Percentiles rank a stretch among this genome's conserved stretches.
Conservation (phyloP, 2,113 vertebrate species). For the Cardinalis cardinalis region DNA sequence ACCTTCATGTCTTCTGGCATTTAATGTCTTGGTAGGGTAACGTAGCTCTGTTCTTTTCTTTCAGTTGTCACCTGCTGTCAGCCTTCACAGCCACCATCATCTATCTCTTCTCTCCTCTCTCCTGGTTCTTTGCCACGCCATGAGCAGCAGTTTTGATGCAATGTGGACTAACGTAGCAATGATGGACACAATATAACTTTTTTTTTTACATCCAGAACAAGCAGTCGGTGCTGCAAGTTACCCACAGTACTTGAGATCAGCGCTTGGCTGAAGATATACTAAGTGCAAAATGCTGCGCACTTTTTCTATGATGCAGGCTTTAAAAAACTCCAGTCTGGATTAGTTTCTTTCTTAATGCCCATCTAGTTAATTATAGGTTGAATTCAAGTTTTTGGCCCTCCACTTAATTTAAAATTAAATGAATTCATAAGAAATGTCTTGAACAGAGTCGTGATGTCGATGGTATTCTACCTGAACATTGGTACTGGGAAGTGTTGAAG, state of each 20-base stretch:
- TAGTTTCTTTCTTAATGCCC: background rate
- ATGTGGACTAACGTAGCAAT: background rate
- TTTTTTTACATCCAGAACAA: background rate
- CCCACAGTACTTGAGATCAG: background rate
- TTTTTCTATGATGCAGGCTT: background rate
- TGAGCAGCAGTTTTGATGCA: rapidly evolving
- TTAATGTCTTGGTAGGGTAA: background rate
- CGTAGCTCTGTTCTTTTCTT: background rate
- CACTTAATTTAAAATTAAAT: background rate
- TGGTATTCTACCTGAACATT: background rate
- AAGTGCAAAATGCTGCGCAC: background rate
- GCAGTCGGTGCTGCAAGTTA: background rate
- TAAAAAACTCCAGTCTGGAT: background rate
- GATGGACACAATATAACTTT: background rate
- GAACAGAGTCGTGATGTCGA: background rate
- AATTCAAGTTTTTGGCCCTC: background rate
- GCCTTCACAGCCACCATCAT: background rate
- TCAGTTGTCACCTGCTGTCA: background rate
- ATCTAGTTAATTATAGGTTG: background rate
- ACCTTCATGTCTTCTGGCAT: background rate
- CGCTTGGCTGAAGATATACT: background rate
- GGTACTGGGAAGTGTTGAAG: background rate
- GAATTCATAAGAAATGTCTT: background rate
- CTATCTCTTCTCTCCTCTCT: background rate
- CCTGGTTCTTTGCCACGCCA: background rate